Base-by-base conservation (phyloP, 2,888 invertebrate genomes). In the Drosophila nigricruria region DNA sequence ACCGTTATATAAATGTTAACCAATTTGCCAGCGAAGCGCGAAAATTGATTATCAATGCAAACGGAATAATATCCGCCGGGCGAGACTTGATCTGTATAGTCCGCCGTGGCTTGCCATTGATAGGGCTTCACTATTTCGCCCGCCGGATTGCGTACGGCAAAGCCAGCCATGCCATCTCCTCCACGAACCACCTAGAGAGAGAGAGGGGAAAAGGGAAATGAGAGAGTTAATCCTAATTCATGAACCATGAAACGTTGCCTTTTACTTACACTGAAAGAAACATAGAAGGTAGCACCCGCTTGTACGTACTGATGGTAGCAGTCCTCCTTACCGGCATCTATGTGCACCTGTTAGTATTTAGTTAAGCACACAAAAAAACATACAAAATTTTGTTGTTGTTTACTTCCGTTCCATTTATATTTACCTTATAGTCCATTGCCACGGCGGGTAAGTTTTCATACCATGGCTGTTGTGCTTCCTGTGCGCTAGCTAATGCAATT, bases 281-380 rank as follows among this genome's bases (percentile, higher is more conserved):
- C 97, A 93, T 97, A 98, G 92, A 98, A 96, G 70, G 97, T 97
- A 25, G 98, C 97, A 60, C 97, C 97, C 63, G 96, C 95, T 89
- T 97, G 97, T 68, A 98, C 97, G 94, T 96, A 97, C 94, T 98
- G 98, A 93, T 95, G 98, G 93, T 98, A 98, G 93, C 98, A 98
- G 91, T 98, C 98, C 93, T 98, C 98, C 91, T 96, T 96, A 30
- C 98, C 98, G n/a, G 98, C 97, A 89, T 97, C 97, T 73, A 98
- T 96, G 93, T 98, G 97, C 38, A 98, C 82, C 86, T 86, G 53
- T 69, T 38, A n/a, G n/a, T 20, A 10, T 27, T 47, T 16, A 34
- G 6, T n/a, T 16, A 20, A 50, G 59, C 8, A 54, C n/a, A 49
- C 6, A 23, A 52, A 32, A 23, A n/a, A 12, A 9, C n/a, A 27